These are phyloP conservation scores for Panulirus ornatus DNA, from an alignment of 1,140 invertebrate genomes.

Conservation along the genomic window DNA sequence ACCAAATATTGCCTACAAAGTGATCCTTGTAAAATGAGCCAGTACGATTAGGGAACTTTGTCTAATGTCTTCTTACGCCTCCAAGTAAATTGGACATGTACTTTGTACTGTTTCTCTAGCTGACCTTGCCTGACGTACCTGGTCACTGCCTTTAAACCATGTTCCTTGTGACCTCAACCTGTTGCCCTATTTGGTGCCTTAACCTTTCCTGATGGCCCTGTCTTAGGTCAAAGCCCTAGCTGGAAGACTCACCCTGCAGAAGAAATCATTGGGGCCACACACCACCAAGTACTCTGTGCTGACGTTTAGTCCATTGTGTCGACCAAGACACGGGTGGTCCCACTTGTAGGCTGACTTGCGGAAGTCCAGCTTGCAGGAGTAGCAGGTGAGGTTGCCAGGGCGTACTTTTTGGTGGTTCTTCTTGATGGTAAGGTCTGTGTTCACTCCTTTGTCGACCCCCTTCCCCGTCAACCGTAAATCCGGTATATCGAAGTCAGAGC, in stretches of 20 bases:
- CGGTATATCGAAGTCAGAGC: not conserved
- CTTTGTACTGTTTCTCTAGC: too few relatives aligned
- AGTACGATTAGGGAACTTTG: too few relatives aligned
- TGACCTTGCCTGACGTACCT: too few relatives aligned
- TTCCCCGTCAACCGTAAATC: not conserved
- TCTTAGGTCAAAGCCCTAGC: too few relatives aligned
- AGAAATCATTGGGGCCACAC: slow-evolving; percentile 61
- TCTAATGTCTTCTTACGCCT: too few relatives aligned
- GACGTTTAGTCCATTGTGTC: slow-evolving; percentile 62
- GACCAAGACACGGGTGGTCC: slow-evolving; percentile 63
- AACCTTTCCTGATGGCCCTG: too few relatives aligned
- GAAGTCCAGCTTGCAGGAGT: slow-evolving; percentile 73
- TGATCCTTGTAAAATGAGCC: too few relatives aligned
- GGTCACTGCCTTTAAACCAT: too few relatives aligned
- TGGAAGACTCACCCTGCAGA: slow-evolving; percentile 71
- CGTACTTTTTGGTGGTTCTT: not conserved
- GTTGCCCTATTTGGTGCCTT: too few relatives aligned
- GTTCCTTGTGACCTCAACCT: too few relatives aligned
- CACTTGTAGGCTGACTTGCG: slow-evolving; percentile 57
- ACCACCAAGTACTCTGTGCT: slow-evolving; percentile 58
- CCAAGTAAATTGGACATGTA: too few relatives aligned
- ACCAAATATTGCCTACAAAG: too few relatives aligned
- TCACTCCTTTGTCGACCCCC: not conserved
- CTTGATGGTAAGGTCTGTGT: not conserved
- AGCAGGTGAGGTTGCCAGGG: slow-evolving; percentile 55